Evolutionary conservation across 2,113 vertebrate species (phyloP), one percentile per base, ranked within the genome.

Genomic region (Megatriorchis doriae): DNA sequence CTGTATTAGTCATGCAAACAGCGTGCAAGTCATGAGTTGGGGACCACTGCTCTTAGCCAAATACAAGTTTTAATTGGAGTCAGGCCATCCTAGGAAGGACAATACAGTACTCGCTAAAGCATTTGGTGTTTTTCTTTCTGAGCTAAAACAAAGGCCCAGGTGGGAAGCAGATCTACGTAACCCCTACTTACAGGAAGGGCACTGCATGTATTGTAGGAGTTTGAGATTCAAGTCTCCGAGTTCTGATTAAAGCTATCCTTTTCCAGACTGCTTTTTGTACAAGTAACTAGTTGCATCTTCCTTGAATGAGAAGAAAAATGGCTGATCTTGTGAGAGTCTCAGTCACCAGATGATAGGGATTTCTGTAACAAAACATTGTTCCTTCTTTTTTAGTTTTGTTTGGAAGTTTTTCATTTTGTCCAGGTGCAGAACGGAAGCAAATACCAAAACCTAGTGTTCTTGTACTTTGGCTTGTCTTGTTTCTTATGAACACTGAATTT

Each of bases 271-370:
- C 21, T 50, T 34, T 45, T 31, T 21, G 11, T 47, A 3, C 18
- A 36, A 53, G 34, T 17, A 9, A 56, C 32, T 38, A 8, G 0
- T 32, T 70, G 66, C 20, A 10, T 50, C 13, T 23, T 59, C 73
- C 48, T 63, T 0, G 3, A 72, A 21, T 19, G 55, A 56, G 16
- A 17, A 43, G 22, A 62, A 23, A 45, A 86, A 36, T 15, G 1
- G 1, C 11, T 11, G 17, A n/a, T n/a, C 10, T 38, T 58, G 32
- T 34, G 27, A 65, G 47, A 52, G 16, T 25, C 32, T 80, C 40
- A 11, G 0, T 9, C 3, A 0, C 65, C 20, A 42, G 12, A 36
- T 36, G 29, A 48, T 8, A 48, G 36, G 19, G 6, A 52, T 5
- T 19, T 56, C 26, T 58, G 29, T 12, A 43, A 26, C 16, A 56